phyloP scores from a whole-genome alignment of 2,113 vertebrate species.

The Lagopus leucura region DNA sequence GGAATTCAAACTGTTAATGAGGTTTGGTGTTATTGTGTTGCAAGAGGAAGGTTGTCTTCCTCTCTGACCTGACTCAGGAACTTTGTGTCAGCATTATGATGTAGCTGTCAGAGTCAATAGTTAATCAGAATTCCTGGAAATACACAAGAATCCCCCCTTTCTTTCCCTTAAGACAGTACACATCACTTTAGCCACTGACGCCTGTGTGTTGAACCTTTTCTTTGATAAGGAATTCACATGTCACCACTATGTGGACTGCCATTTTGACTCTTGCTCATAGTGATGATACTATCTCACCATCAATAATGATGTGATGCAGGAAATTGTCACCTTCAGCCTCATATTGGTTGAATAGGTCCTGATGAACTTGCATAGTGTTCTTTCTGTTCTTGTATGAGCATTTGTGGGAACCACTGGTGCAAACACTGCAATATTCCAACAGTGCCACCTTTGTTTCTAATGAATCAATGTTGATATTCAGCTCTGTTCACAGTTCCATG shows the following conservation, averaged over 20 bases:
- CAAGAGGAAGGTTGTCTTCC: neutral
- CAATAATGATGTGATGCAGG: neutral
- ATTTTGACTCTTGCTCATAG: neutral
- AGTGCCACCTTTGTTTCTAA: no score
- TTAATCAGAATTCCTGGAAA: neutral
- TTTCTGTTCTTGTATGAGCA: neutral
- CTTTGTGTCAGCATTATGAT: neutral
- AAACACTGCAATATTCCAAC: neutral
- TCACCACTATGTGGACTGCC: neutral
- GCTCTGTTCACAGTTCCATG: no score
- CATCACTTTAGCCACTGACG: no score
- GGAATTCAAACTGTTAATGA: neutral
- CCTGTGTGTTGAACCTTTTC: neutral
- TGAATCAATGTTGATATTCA: no score
- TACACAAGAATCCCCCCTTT: neutral
- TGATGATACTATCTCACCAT: neutral
- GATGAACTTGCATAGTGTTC: neutral
- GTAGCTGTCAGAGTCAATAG: neutral
- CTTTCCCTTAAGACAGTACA: neutral
- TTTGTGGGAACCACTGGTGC: neutral
- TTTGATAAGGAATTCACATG: neutral
- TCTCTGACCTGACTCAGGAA: neutral
- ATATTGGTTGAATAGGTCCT: neutral
- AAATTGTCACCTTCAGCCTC: neutral
- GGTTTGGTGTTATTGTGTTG: neutral